phyloP scores from a whole-genome alignment of 2,113 vertebrate species.

The Cebidichthys violaceus region DNA sequence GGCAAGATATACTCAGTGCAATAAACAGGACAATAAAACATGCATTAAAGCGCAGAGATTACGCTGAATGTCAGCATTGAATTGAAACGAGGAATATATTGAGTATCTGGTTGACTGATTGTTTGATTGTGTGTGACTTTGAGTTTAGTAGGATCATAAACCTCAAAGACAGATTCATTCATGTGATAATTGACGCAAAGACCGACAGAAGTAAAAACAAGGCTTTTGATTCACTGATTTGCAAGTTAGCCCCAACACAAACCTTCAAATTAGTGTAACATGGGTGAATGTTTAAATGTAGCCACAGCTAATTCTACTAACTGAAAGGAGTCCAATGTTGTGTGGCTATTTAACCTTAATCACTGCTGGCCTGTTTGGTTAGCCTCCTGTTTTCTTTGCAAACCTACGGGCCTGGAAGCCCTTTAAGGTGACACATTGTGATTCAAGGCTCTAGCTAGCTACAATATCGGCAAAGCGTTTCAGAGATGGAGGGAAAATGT shows the following conservation, averaged over 20 bases:
- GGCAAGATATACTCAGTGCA: not conserved
- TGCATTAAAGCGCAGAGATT: not conserved
- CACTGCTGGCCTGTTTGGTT: not conserved
- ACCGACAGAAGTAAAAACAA: not conserved
- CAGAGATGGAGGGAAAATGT: not conserved
- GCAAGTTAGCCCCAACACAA: not conserved
- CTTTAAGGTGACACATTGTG: not conserved
- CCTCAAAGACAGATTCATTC: not conserved
- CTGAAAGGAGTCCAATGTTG: not conserved
- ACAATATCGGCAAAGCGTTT: not conserved
- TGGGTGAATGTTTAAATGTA: not conserved
- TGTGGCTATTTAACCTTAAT: not conserved
- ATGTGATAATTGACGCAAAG: not conserved
- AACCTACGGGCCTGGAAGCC: not conserved
- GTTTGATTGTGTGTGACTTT: not conserved
- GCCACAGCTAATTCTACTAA: not conserved
- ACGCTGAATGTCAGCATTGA: not conserved
- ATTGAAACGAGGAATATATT: not conserved
- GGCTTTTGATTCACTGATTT: not conserved
- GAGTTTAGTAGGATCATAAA: not conserved
- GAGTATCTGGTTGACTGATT: not conserved
- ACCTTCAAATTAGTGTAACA: not conserved
- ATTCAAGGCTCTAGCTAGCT: not conserved
- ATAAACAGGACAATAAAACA: conserved; percentile 30
- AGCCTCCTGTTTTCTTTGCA: not conserved